Base-by-base conservation (phyloP, 30 jellyfish, hydroid and myxozoan species). In the Mastigias papua region DNA sequence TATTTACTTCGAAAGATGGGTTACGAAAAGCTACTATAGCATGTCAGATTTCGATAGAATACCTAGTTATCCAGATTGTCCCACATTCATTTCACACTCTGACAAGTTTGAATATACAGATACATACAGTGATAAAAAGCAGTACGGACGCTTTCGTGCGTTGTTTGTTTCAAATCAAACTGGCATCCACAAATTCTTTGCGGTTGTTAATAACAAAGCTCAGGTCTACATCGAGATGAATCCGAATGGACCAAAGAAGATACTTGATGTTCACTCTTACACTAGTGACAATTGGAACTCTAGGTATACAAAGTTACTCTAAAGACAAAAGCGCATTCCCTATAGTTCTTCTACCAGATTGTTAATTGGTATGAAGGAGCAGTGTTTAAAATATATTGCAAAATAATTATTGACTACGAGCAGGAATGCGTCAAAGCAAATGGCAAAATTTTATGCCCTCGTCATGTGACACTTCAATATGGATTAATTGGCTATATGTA, bases 51-150 rank as follows among this genome's bases (percentile, higher is more conserved):
- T 81, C 29, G 48, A 71, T 13, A 30, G 67, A 2, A 81, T 81
- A 32, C 83, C 91, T 1, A 78, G 65, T 63, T 81, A 64, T 58
- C 91, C 91, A 81, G 29, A 67, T 27, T 81, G 91, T 51, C 91
- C 91, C 21, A 71, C 62, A 13, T 35, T 21, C 65, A 70, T 81
- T 23, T 58, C 69, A 50, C 35, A 81, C 30, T 65, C 82, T 7
- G 54, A 81, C 74, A 81, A 34, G 9, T 81, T 81, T 51, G 74
- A 64, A 50, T 48, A 65, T 21, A 2, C 63, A 0, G 34, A 37
- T 7, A 2, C 17, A 6, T 35, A 22, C 19, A 21, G 48, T 7
- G 54, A 23, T 19, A 48, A 21, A n/a, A 34, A 30, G 22, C 91
- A 67, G 83, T 32, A 81, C 46, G 73, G 66, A 2, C 70, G 91